Evolutionary conservation across 2,888 invertebrate genomes (phyloP).

Genomic region (Dolichopus griseipennis): DNA sequence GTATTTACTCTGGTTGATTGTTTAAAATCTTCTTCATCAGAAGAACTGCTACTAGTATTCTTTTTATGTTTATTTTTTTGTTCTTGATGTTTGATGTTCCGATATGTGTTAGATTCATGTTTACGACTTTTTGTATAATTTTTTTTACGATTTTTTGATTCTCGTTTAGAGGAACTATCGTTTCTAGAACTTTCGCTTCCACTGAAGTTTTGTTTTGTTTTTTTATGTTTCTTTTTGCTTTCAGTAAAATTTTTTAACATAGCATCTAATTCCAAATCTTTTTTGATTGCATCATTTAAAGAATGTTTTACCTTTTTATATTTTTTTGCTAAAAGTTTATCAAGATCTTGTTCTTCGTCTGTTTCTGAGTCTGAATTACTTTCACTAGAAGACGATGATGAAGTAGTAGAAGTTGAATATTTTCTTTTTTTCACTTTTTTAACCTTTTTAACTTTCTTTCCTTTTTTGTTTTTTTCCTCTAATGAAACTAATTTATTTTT

Average conservation of each 20-base stretch:
- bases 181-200: too few species aligned
- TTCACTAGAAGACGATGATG: constrained; percentile 22
- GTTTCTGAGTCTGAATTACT: constrained; percentile 16
- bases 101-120: too few species aligned
- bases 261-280: constrained; percentile 35
- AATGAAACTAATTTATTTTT: constrained; percentile 34
- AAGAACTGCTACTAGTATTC: too few species aligned
- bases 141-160: too few species aligned
- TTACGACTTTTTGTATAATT: too few species aligned
- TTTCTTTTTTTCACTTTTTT: constrained; percentile 32
- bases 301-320: constrained; percentile 56
- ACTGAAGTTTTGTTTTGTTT: constrained; percentile 18
- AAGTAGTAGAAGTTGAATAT: constrained; percentile 29
- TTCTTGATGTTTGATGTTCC: too few species aligned
- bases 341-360: constrained; percentile 47
- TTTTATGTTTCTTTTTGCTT: constrained; percentile 26
- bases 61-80: too few species aligned
- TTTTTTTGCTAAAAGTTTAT: constrained; percentile 61
- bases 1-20: too few species aligned
- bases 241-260: constrained; percentile 40
- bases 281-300: constrained; percentile 27
- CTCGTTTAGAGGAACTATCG: too few species aligned
- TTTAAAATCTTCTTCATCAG: too few species aligned
- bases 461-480: constrained; percentile 26
- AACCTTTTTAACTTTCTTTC: constrained; percentile 28